phyloP scores from a whole-genome alignment of 2,113 vertebrate species.

The Microtus pennsylvanicus region DNA sequence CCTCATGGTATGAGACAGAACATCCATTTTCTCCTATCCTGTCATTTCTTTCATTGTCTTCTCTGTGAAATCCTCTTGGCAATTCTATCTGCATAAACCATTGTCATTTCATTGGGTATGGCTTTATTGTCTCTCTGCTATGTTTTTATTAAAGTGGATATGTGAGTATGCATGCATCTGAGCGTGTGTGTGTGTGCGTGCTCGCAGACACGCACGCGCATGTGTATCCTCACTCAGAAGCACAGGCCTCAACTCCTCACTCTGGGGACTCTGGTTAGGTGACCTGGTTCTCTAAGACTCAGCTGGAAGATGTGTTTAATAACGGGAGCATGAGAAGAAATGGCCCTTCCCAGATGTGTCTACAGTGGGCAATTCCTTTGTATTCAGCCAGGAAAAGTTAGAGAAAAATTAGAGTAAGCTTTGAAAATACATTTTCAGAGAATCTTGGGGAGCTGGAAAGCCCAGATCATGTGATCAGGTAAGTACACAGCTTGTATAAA shows the following conservation, averaged over 20 bases:
- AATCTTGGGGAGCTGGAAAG: neutral
- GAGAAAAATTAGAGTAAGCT: slow-evolving; percentile 1
- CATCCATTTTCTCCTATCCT: neutral
- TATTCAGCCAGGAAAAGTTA: neutral
- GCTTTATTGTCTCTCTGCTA: neutral
- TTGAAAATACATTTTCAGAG: slow-evolving; percentile 8
- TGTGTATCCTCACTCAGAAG: neutral
- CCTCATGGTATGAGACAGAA: neutral
- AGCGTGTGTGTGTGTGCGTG: no score
- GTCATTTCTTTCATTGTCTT: neutral
- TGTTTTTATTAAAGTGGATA: neutral
- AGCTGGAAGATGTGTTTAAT: neutral
- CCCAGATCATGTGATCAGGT: neutral
- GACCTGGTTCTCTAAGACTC: neutral
- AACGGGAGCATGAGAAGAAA: neutral
- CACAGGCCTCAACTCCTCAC: neutral
- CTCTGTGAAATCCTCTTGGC: neutral
- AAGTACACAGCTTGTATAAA: neutral
- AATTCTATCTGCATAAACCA: neutral
- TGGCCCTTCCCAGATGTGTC: neutral
- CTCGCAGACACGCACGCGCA: neutral
- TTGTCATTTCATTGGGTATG: fast-evolving
- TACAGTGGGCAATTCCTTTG: neutral
- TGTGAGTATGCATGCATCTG: neutral
- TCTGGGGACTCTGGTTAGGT: neutral